A percentile compares a stretch with the other conserved stretches of the same genome.
Conservation (phyloP, 1,140 invertebrate genomes). For the Euura saliciscinereae region DNA sequence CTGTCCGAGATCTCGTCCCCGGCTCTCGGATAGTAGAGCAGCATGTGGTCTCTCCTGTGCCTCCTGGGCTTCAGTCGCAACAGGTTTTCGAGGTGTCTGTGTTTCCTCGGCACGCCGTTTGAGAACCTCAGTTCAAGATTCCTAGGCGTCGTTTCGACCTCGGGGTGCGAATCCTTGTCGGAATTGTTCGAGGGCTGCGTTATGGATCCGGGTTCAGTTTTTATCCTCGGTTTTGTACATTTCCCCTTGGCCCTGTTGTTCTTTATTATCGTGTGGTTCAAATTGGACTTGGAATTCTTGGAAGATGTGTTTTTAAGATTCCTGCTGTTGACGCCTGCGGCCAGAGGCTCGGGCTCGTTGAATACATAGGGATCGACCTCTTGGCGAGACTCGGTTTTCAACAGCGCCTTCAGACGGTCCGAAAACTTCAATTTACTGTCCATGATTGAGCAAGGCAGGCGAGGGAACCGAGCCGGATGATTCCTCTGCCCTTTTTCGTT, state of each 20-base stretch:
- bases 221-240: slow-evolving; percentile 48
- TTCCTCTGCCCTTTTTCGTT: slow-evolving; percentile 31
- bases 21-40: slow-evolving; percentile 55
- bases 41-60: slow-evolving; percentile 50
- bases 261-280: slow-evolving; percentile 39
- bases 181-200: not conserved
- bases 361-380: slow-evolving; percentile 67
- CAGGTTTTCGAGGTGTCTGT: slow-evolving; percentile 35
- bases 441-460: slow-evolving; percentile 46
- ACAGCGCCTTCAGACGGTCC: slow-evolving; percentile 58
- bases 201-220: slow-evolving; percentile 24
- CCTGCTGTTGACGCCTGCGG: slow-evolving; percentile 36
- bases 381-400: slow-evolving; percentile 54
- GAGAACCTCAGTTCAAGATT: slow-evolving; percentile 34
- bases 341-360: slow-evolving; percentile 59
- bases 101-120: slow-evolving; percentile 32
- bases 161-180: slow-evolving; percentile 2
- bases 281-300: slow-evolving; percentile 41
- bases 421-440: slow-evolving; percentile 64
- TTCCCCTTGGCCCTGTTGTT: slow-evolving; percentile 45
- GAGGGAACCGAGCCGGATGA: slow-evolving; percentile 46
- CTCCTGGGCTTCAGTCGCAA: slow-evolving; percentile 37
- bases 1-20: slow-evolving; percentile 58
- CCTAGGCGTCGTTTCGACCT: slow-evolving; percentile 18
- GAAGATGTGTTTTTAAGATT: slow-evolving; percentile 37